These are phyloP conservation scores for Eudasyphora cyanicolor DNA, from an alignment of 2,888 invertebrate species.

Conservation along the genomic window DNA sequence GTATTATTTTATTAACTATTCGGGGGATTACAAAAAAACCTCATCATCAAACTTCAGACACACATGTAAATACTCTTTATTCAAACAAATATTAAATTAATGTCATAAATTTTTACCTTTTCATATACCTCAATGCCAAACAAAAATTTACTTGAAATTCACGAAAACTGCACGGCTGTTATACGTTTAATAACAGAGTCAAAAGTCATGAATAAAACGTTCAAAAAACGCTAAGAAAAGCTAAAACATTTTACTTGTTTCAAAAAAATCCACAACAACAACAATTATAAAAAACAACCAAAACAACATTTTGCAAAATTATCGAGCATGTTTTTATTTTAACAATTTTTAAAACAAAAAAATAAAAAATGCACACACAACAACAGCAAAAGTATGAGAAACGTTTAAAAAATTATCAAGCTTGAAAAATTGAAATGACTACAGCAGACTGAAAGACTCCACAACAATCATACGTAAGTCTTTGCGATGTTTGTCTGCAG, in stretches of 20 bases:
- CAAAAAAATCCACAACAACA: neutral
- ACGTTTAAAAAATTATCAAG: slow-evolving; percentile 31
- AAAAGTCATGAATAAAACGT: slow-evolving; percentile 50
- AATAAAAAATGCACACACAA: neutral
- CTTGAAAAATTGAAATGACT: slow-evolving; percentile 69
- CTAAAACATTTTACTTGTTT: neutral
- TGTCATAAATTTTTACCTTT: slow-evolving; percentile 33
- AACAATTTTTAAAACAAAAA: slow-evolving; percentile 17
- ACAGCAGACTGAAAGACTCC: slow-evolving; percentile 67
- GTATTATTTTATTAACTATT: neutral
- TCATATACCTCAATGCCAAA: slow-evolving; percentile 30
- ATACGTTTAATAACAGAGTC: slow-evolving; percentile 38
- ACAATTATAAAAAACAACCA: neutral
- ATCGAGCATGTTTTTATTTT: slow-evolving; percentile 36
- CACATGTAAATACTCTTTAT: neutral
- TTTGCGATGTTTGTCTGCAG: neutral
- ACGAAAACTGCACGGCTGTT: neutral
- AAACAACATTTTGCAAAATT: slow-evolving; percentile 31
- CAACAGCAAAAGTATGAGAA: neutral
- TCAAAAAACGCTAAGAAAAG: slow-evolving; percentile 8
- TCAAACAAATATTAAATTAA: neutral
- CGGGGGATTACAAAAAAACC: neutral
- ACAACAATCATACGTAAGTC: slow-evolving; percentile 23
- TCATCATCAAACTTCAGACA: neutral
- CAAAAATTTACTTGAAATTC: neutral